A percentile compares a stretch with the other conserved stretches of the same genome.
phyloP scores from a whole-genome alignment of 2,888 invertebrate species.

The Arrhopalites spinosus region DNA sequence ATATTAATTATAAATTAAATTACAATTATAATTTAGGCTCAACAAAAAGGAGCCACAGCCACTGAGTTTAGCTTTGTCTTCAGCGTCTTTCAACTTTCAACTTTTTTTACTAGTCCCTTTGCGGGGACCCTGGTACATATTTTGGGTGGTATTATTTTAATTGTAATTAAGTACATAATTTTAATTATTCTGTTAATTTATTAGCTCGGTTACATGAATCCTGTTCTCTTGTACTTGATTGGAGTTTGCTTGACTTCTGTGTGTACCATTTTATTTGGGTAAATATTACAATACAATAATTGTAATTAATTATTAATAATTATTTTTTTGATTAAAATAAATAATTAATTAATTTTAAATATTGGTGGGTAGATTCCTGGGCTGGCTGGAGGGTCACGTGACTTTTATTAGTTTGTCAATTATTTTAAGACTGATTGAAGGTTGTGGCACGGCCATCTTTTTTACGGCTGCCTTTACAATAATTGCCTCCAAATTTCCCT shows the following conservation, averaged over 20 bases:
- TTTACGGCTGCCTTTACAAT: conserved; percentile 77
- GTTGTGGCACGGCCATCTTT: conserved; percentile 83
- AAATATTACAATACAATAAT: no score
- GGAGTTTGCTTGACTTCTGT: neutral
- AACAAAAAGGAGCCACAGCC: conserved; percentile 76
- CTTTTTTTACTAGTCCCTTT: conserved; percentile 79
- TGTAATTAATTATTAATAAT: no score
- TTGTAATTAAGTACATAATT: no score
- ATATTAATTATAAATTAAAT: no score
- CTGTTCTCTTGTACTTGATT: neutral
- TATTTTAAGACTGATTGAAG: conserved; percentile 82
- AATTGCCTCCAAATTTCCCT: conserved; percentile 68
- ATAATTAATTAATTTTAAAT: no score
- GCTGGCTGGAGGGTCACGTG: no score
- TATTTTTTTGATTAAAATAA: no score
- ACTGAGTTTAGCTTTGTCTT: conserved; percentile 85
- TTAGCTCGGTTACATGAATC: no score
- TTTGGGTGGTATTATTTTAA: neutral
- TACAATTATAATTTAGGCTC: conserved; percentile 76
- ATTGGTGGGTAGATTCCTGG: no score
- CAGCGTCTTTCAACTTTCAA: conserved; percentile 81
- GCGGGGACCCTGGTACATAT: conserved; percentile 74
- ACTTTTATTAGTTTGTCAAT: no score
- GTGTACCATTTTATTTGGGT: no score
- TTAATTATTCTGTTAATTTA: no score